A percentile compares a stretch with the other conserved stretches of the same genome.
Evolutionary conservation across 2,888 invertebrate genomes (phyloP).

Genomic region (Ecliptopera silaceata): DNA sequence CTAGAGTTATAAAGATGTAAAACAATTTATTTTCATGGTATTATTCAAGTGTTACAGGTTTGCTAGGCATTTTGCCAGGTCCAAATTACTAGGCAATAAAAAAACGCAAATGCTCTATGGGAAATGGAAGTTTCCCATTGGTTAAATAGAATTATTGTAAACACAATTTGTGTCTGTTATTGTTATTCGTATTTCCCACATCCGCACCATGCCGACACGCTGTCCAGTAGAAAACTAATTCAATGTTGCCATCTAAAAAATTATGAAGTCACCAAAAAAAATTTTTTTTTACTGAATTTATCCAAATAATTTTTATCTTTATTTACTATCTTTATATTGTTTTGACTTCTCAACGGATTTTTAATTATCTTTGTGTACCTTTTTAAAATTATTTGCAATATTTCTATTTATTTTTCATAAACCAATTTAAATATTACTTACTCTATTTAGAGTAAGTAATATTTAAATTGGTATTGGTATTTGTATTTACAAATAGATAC

Average conservation of each 20-base stretch:
- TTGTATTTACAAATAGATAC: too few species aligned
- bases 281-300: neutral
- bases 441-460: too few species aligned
- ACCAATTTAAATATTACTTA: too few species aligned
- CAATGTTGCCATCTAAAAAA: slow-evolving; percentile 3
- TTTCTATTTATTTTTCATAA: too few species aligned
- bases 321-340: too few species aligned
- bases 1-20: neutral
- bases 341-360: too few species aligned
- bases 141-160: slow-evolving; percentile 1
- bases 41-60: neutral
- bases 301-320: too few species aligned
- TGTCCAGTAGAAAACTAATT: slow-evolving; percentile 48
- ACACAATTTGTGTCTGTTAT: slow-evolving; percentile 9
- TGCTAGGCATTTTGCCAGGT: slow-evolving; percentile 57
- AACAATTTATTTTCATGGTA: neutral
- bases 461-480: too few species aligned
- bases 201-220: slow-evolving; percentile 63
- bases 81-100: slow-evolving; percentile 42
- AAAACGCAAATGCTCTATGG: slow-evolving; percentile 45
- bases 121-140: slow-evolving; percentile 52
- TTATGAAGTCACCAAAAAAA: neutral
- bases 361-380: too few species aligned
- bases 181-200: slow-evolving; percentile 28
- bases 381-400: too few species aligned